These are phyloP conservation scores for Micronisus gabar DNA, from an alignment of 2,113 vertebrate genomes.

Conservation along the genomic window DNA sequence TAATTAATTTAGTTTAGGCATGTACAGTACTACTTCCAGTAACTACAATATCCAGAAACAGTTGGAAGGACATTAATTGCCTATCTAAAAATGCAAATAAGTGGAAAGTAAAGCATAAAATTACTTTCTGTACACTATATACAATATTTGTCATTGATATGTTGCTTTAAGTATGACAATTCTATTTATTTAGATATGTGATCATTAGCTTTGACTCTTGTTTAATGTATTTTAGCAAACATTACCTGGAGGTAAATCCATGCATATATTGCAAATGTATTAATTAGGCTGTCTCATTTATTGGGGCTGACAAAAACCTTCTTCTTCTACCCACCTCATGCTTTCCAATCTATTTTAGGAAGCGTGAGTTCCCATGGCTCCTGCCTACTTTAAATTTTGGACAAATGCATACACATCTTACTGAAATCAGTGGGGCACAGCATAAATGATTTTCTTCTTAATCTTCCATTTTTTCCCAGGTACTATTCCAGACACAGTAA, in stretches of 20 bases:
- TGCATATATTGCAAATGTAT: background rate
- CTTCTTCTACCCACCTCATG: background rate
- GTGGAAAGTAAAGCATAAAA: slow-evolving; percentile 23
- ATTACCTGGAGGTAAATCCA: background rate
- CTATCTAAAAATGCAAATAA: slow-evolving; percentile 23
- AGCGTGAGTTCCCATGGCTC: background rate
- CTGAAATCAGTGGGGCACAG: background rate
- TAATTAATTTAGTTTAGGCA: background rate
- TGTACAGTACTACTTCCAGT: accelerated
- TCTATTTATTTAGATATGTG: background rate
- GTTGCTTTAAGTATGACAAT: background rate
- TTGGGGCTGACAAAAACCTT: background rate
- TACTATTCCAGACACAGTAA: background rate
- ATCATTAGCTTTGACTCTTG: background rate
- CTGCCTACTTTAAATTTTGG: background rate
- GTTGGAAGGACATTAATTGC: background rate
- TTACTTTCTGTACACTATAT: background rate
- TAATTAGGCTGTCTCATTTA: background rate
- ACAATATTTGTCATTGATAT: background rate
- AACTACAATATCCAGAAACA: background rate
- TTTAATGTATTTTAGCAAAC: background rate
- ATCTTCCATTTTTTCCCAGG: background rate
- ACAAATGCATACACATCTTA: background rate
- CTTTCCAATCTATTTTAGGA: background rate
- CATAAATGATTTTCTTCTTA: background rate